Base-by-base conservation (phyloP, 2,797 vertebrate species). In the Danionella dracula region DNA sequence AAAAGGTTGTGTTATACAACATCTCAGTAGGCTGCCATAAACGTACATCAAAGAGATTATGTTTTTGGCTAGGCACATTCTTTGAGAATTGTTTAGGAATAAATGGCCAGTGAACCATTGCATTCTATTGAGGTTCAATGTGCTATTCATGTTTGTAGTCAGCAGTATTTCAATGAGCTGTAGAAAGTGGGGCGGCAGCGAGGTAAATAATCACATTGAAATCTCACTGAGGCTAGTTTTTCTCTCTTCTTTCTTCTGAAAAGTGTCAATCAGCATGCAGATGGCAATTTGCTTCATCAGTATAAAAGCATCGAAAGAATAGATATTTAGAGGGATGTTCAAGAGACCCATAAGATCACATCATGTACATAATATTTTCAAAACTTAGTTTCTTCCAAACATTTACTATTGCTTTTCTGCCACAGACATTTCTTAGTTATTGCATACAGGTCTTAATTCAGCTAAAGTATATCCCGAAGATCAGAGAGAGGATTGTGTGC, bases 401-500 rank as follows among this genome's bases (percentile, higher is more conserved):
- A 27, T 27, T 27, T 27, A 3, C 23, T 27, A 27, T 27, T 27
- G 3, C 6, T 27, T n/a, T n/a, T n/a, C n/a, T n/a, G n/a, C n/a
- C n/a, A n/a, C n/a, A n/a, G n/a, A n/a, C n/a, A n/a, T n/a, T n/a
- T n/a, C n/a, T n/a, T n/a, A n/a, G n/a, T n/a, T n/a, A n/a, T n/a
- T n/a, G n/a, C n/a, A n/a, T n/a, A n/a, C n/a, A n/a, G n/a, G n/a
- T n/a, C n/a, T n/a, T n/a, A n/a, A n/a, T n/a, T n/a, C n/a, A n/a
- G n/a, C n/a, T 55, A 66, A 68, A 66, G 48, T 29, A 64, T 48
- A 45, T 71, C 68, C 46, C 54, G 67, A 71, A 73, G 65, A 78
- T 61, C 45, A 71, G 31, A 70, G 23, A 63, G 50, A 37, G 35
- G 58, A 45, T 50, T 32, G 29, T 21, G 51, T 57, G 50, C 29